Evolutionary conservation across 2,888 invertebrate species (phyloP), one percentile per base, ranked within the genome.

Genomic region (Amphiduros pacificus): DNA sequence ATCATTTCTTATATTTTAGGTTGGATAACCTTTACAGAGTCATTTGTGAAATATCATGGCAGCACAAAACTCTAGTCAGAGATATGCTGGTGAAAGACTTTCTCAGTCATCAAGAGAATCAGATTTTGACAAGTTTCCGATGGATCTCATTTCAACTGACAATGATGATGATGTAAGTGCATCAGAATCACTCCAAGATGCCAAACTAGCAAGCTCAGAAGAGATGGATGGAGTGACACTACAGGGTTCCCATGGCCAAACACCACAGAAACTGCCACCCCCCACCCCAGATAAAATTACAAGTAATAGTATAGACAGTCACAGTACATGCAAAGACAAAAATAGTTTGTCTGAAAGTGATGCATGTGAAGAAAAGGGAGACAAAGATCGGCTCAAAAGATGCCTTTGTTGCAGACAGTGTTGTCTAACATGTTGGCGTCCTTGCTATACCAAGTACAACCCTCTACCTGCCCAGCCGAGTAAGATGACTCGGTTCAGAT

Each of bases 361-460:
- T 4, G 44, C n/a, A 6, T 22, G 22, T 20, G 44, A 44, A n/a
- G n/a, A 20, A n/a, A n/a, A 44, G n/a, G 44, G 22, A 17, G 44
- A 44, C 6, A n/a, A 20, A 11, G 20, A 44, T 51, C 20, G 17
- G 24, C 51, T 26, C 3, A n/a, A 22, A 22, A 17, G 49, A 20
- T 60, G 63, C 20, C 27, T 27, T 27, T 14, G 48, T 2, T 28
- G 36, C 14, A 27, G 44, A 28, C 20, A 27, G 14, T 41, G 55
- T 20, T 60, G 55, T 44, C 36, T 26, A 9, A n/a, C 31, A 14
- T 32, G 55, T 28, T 60, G 71, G 26, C 66, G 64, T 41, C 77
- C 76, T 5, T 60, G 71, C n/a, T 61, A 68, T 14, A 71, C 73
- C 26, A 69, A 73, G 48, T 69, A 73, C 62, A 69, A 77, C 65